Conservation (phyloP, 2,888 invertebrate species). For the Drosophila colorata region DNA sequence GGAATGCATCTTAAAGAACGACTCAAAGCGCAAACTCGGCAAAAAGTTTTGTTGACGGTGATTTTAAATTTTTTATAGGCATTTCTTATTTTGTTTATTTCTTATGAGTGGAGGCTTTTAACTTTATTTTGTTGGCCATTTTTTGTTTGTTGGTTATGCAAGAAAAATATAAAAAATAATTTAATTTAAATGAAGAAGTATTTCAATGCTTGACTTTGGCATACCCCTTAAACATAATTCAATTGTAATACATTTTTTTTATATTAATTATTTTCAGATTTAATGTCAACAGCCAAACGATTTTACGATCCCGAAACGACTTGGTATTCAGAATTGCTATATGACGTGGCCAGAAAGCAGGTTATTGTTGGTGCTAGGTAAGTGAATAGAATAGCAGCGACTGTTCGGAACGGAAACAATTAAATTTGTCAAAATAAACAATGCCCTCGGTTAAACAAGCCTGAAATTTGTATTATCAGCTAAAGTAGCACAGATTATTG, state of each 20-base stretch:
- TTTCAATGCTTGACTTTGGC: not conserved
- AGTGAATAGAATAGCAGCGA: conserved; percentile 79
- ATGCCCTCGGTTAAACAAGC: conserved; percentile 1
- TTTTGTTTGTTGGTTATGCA: conserved; percentile 7
- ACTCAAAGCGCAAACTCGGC: conserved; percentile 58
- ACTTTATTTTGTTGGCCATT: conserved; percentile 10
- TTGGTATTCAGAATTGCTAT: conserved; percentile 93
- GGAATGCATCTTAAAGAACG: conserved; percentile 62
- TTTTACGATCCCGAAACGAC: conserved; percentile 91
- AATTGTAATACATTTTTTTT: not conserved
- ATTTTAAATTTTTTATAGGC: conserved; percentile 46
- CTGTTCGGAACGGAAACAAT: conserved; percentile 37
- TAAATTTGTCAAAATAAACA: conserved; percentile 7
- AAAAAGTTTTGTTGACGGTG: conserved; percentile 62
- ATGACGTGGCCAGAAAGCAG: conserved; percentile 94
- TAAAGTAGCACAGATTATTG: conserved; percentile 28
- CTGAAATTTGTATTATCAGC: not conserved
- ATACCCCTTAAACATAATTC: conserved; percentile 11
- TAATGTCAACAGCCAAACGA: conserved; percentile 88
- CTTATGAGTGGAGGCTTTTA: conserved; percentile 14
- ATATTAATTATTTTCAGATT: conserved; percentile 86
- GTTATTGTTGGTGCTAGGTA: conserved; percentile 96
- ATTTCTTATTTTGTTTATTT: conserved; percentile 37
- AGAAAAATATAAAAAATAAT: not conserved
- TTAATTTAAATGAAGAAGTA: too few species aligned